phyloP scores from a whole-genome alignment of 2,797 vertebrate species.

The Danio albolineatus region DNA sequence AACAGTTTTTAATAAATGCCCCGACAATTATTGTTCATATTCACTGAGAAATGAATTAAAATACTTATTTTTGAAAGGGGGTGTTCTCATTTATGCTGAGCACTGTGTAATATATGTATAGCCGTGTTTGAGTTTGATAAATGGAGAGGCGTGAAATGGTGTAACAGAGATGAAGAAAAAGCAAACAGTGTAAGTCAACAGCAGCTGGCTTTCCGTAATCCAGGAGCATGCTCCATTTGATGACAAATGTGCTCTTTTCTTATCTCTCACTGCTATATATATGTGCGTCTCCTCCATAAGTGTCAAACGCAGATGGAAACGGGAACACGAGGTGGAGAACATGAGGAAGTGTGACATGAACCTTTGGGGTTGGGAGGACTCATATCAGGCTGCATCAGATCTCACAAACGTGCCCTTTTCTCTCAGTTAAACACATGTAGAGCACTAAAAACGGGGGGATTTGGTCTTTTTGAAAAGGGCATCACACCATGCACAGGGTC shows the following conservation, averaged over 20 bases:
- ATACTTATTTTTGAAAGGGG: too few relatives aligned
- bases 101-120: neutral
- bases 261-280: constrained; percentile 71
- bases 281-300: constrained; percentile 55
- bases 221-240: constrained; percentile 69
- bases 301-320: constrained; percentile 75
- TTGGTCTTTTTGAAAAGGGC: constrained; percentile 1
- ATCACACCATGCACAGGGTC: neutral
- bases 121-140: constrained; percentile 68
- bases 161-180: constrained; percentile 73
- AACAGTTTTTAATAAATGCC: too few relatives aligned
- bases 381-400: constrained; percentile 68
- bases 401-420: constrained; percentile 78
- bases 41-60: too few relatives aligned
- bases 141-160: constrained; percentile 70
- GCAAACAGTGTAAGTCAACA: constrained; percentile 73
- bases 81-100: too few relatives aligned
- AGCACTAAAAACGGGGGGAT: constrained; percentile 63
- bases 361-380: constrained; percentile 47
- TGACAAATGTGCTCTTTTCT: constrained; percentile 74
- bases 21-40: too few relatives aligned
- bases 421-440: constrained; percentile 73
- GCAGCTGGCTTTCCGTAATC: constrained; percentile 71
- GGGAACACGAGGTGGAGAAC: constrained; percentile 66
- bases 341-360: constrained; percentile 57